phyloP scores from a whole-genome alignment of 2,113 vertebrate genomes.

The Columba livia region DNA sequence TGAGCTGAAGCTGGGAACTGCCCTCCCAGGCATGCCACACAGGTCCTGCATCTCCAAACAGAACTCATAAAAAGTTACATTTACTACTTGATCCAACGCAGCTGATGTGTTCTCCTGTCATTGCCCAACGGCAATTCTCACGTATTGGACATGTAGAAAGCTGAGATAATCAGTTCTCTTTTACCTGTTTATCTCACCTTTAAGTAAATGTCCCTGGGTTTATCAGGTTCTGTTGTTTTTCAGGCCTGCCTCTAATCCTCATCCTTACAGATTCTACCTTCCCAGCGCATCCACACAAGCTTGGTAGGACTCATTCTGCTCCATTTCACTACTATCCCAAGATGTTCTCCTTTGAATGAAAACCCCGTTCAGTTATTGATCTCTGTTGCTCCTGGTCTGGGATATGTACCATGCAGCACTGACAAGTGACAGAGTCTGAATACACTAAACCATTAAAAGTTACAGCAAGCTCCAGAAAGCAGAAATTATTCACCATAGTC shows the following conservation, averaged over 20 bases:
- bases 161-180: neutral
- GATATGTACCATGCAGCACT: neutral
- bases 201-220: neutral
- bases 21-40: rapidly evolving
- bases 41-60: neutral
- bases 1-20: neutral
- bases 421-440: neutral
- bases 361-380: neutral
- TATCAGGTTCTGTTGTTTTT: neutral
- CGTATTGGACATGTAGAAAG: neutral
- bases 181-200: neutral
- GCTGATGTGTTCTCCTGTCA: rapidly evolving
- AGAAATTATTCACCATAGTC: neutral
- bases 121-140: neutral
- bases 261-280: neutral
- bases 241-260: neutral
- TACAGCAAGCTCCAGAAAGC: neutral
- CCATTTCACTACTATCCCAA: neutral
- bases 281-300: neutral
- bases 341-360: neutral
- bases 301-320: neutral
- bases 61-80: rapidly evolving
- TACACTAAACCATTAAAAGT: rapidly evolving
- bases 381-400: neutral
- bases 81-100: neutral